Percentiles rank a stretch among this genome's conserved stretches.
phyloP scores from a whole-genome alignment of 2,888 invertebrate genomes.

The Eupithecia exiguata region DNA sequence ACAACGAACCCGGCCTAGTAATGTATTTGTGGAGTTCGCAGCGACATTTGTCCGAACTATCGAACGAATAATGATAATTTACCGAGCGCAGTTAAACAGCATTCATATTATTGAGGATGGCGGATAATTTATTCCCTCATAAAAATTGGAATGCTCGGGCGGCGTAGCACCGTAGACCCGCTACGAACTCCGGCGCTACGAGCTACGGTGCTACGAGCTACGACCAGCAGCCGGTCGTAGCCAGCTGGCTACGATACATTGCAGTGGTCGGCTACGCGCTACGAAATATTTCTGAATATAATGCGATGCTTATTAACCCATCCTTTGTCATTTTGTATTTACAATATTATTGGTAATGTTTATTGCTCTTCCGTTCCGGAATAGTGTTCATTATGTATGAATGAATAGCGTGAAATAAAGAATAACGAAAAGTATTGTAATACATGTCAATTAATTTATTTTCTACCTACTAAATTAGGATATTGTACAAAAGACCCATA shows the following conservation, averaged over 20 bases:
- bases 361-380: not conserved
- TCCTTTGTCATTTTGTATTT: conserved; percentile 20
- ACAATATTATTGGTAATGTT: conserved; percentile 5
- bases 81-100: conserved; percentile 42
- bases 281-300: conserved; percentile 3
- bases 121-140: conserved; percentile 42
- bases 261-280: too few relatives aligned
- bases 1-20: not conserved
- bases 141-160: conserved; percentile 41
- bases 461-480: not conserved
- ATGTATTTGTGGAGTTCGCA: not conserved
- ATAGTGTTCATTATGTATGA: not conserved
- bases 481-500: not conserved
- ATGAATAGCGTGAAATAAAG: not conserved
- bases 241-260: too few relatives aligned
- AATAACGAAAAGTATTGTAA: not conserved
- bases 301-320: conserved; percentile 8
- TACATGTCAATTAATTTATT: not conserved
- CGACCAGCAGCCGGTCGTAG: too few relatives aligned
- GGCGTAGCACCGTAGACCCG: conserved; percentile 17
- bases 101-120: conserved; percentile 41
- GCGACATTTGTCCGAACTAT: conserved; percentile 1
- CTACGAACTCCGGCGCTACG: conserved; percentile 11
- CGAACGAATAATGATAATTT: conserved; percentile 41
- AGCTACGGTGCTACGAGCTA: conserved; percentile 14